Evolutionary conservation across 2,888 invertebrate species (phyloP), one percentile per base, ranked within the genome.

Genomic region (Lasioglossum pauxillum): DNA sequence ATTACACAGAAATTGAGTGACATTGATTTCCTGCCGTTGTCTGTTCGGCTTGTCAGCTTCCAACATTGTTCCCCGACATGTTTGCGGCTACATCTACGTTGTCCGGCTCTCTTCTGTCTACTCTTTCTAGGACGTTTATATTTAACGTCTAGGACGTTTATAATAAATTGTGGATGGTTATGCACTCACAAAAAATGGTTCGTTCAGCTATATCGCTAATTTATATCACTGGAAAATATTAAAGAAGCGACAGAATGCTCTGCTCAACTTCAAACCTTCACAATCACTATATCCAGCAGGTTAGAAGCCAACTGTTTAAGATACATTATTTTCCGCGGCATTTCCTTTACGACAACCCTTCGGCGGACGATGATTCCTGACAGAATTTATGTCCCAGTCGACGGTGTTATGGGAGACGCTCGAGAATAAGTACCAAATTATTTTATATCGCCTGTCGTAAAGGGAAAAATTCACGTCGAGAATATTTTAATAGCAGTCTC

Each of bases 21-120:
- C 74, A 78, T 86, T 82, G 78, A 84, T 88, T 78, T 60, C 67
- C n/a, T 75, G 64, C 80, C 69, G 73, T 82, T 74, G 71, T 82
- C 83, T 81, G 74, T 80, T 82, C 16, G 44, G 72, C 41, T 67
- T 44, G 78, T 71, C 69, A 69, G 64, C 31, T 74, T 19, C 41
- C 27, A 46, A 10, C 49, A 78, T 57, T 38, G 72, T 79, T 38
- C 19, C 64, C 10, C 16, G 31, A 23, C 69, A 67, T 12, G 19
- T 23, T 71, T 16, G 23, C 16, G 10, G 12, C n/a, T 49, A 49
- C 8, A 4, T 16, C 19, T 23, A 8, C n/a, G 46, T 38, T 23
- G 41, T 46, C 27, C 38, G n/a, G 23, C 8, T n/a, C 27, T 10
- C 16, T 12, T 8, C 19, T 49, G 8, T 27, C 44, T 31, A 2